phyloP scores from a whole-genome alignment of 2,797 vertebrate species.

The Cirrhinus molitorella region DNA sequence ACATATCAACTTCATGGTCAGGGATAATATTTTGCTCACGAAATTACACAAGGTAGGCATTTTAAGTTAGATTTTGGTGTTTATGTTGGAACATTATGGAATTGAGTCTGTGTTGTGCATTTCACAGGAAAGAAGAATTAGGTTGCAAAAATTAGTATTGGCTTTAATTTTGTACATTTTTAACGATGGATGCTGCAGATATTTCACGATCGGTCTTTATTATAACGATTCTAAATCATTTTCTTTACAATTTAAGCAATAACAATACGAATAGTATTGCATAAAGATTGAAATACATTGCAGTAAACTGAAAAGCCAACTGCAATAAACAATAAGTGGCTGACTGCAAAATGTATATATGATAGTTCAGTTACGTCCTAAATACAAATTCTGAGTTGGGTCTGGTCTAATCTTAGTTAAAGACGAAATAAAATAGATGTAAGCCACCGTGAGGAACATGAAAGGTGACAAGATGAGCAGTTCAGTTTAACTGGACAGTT shows the following conservation, averaged over 20 bases:
- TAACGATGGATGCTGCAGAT: background rate
- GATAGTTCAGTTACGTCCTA: background rate
- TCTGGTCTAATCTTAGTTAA: background rate
- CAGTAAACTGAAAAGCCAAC: background rate
- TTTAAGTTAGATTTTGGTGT: conserved; percentile 1
- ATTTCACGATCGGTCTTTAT: background rate
- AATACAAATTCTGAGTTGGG: background rate
- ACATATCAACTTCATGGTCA: background rate
- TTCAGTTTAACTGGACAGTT: conserved; percentile 5
- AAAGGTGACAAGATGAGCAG: background rate
- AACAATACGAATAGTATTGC: background rate
- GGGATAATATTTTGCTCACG: conserved; percentile 9
- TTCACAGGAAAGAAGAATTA: background rate
- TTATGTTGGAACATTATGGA: background rate
- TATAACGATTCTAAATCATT: background rate
- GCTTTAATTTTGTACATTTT: background rate
- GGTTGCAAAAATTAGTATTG: background rate
- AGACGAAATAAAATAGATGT: background rate
- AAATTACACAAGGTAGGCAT: background rate
- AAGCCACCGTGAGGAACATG: background rate
- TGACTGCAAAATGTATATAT: background rate
- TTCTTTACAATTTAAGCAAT: background rate
- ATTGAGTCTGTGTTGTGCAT: background rate
- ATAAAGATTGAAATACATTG: background rate
- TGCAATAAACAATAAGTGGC: background rate